These are phyloP conservation scores for Gerris buenoi DNA, from an alignment of 1,140 invertebrate species.

Conservation along the genomic window DNA sequence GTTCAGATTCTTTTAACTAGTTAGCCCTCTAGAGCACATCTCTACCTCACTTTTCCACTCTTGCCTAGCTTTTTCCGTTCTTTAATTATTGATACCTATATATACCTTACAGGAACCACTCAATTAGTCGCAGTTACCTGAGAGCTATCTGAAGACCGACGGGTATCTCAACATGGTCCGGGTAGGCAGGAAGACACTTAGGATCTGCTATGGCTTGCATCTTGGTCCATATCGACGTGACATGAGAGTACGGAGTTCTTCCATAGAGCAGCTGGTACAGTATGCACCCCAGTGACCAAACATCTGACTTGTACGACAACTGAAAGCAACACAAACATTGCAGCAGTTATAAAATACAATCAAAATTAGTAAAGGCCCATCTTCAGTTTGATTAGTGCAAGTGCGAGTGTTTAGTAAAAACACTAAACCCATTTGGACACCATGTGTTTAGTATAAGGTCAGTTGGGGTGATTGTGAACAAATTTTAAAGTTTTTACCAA, in stretches of 20 bases:
- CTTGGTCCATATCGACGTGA: constrained; percentile 57
- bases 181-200: constrained; percentile 18
- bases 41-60: neutral
- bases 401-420: too few species aligned
- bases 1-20: too few species aligned
- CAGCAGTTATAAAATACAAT: too few species aligned
- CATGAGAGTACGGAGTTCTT: constrained; percentile 76
- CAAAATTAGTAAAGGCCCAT: too few species aligned
- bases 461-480: too few species aligned
- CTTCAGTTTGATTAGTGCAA: too few species aligned
- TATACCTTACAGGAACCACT: neutral
- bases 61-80: neutral
- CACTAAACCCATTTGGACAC: too few species aligned
- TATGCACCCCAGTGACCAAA: constrained; percentile 96
- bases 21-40: neutral
- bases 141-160: constrained; percentile 2
- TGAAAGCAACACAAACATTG: constrained; percentile 33
- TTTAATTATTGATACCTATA: neutral
- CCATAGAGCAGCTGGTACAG: constrained; percentile 86
- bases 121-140: neutral
- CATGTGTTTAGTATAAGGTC: too few species aligned
- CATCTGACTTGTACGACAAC: constrained; percentile 85
- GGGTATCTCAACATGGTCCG: constrained; percentile 2
- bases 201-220: constrained; percentile 68
- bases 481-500: too few species aligned